A percentile compares a stretch with the other conserved stretches of the same genome.
Conservation (phyloP, 2,797 vertebrate genomes). For the Triplophysa bombifrons region DNA sequence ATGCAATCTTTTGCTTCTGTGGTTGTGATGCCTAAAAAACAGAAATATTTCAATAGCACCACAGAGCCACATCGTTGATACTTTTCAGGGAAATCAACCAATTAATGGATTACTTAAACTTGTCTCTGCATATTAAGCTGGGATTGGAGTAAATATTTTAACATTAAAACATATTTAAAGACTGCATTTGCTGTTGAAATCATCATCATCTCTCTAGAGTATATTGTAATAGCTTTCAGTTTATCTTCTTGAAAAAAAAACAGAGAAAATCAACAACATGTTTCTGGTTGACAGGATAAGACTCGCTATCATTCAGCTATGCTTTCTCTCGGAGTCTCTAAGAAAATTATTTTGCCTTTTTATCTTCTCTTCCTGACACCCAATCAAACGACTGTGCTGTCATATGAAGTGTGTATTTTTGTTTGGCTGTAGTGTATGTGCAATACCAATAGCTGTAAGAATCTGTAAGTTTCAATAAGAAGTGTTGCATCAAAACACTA, state of each 20-base stretch:
- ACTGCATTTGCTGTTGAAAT: neutral
- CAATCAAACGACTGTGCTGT: slow-evolving; percentile 8
- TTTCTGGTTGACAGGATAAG: neutral
- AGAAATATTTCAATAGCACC: neutral
- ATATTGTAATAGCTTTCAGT: neutral
- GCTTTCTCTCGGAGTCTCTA: neutral
- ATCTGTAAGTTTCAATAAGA: neutral
- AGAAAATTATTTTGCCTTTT: slow-evolving; percentile 9
- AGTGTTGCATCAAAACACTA: slow-evolving; percentile 17
- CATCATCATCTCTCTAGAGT: neutral
- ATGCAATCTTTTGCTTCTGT: no score
- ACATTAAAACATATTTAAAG: neutral
- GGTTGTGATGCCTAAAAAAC: no score
- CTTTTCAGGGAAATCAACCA: neutral
- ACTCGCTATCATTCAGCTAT: neutral
- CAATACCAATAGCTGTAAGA: neutral
- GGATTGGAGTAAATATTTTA: neutral
- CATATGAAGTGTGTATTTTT: slow-evolving; percentile 7
- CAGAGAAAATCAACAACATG: neutral
- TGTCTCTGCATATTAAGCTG: neutral
- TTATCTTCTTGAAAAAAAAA: neutral
- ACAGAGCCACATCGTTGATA: neutral
- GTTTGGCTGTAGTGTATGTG: slow-evolving; percentile 5
- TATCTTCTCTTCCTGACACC: slow-evolving; percentile 11
- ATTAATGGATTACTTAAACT: neutral